Evolutionary conservation across 2,888 invertebrate species (phyloP).

Genomic region (Eupithecia subfuscata): DNA sequence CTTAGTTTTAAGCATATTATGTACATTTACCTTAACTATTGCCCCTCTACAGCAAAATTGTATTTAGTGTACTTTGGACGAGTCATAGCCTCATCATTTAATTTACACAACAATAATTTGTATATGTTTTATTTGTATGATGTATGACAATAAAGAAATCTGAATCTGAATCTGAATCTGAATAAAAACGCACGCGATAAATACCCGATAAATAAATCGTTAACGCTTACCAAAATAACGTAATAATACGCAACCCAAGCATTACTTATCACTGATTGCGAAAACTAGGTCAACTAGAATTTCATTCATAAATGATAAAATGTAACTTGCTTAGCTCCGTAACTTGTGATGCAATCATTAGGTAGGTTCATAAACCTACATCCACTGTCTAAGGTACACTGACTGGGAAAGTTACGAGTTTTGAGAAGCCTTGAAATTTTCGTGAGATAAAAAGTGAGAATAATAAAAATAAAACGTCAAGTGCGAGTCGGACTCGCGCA

Average conservation of each 20-base stretch:
- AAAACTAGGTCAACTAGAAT: constrained; percentile 51
- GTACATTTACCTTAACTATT: no score
- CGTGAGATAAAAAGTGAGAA: background rate
- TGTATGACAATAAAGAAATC: no score
- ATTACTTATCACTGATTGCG: constrained; percentile 22
- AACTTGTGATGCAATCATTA: constrained; percentile 46
- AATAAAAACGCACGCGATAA: background rate
- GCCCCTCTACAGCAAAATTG: no score
- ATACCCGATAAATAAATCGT: background rate
- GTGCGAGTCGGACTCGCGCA: no score
- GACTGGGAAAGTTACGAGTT: background rate
- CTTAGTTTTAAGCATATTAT: no score
- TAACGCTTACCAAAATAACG: constrained; percentile 7
- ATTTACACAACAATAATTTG: no score
- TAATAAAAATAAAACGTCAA: no score
- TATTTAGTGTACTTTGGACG: no score
- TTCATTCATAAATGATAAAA: constrained; percentile 55
- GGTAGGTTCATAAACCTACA: constrained; percentile 3
- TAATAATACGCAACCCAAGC: constrained; percentile 4
- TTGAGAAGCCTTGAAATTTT: background rate
- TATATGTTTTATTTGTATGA: no score
- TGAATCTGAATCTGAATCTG: no score
- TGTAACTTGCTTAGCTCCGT: constrained; percentile 54
- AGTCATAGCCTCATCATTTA: no score
- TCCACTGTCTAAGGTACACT: constrained; percentile 9